phyloP scores from a whole-genome alignment of 2,797 vertebrate species.

The Meda fulgida region DNA sequence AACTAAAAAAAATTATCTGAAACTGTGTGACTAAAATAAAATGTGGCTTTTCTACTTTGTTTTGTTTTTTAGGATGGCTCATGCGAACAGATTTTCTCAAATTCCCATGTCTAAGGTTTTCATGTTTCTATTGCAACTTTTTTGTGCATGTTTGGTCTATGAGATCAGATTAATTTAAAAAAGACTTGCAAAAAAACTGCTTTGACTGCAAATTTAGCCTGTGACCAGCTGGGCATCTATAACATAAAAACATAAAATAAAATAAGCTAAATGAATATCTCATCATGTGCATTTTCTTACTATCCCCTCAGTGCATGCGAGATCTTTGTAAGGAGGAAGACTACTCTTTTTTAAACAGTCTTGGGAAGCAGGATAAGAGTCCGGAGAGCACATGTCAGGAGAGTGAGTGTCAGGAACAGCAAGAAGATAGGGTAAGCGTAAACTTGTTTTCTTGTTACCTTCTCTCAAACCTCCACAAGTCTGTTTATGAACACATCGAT shows the following conservation, averaged over 20 bases:
- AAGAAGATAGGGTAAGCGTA: conserved; percentile 75
- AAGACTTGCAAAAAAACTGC: neutral
- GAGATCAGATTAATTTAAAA: neutral
- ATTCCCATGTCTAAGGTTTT: conserved; percentile 81
- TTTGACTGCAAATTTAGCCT: neutral
- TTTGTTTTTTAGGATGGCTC: conserved; percentile 69
- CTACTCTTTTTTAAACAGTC: conserved; percentile 70
- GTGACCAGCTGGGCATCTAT: neutral
- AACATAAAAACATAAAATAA: neutral
- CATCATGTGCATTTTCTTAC: neutral
- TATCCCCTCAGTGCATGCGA: conserved; percentile 73
- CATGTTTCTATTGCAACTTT: neutral
- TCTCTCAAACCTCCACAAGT: neutral
- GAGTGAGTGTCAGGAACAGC: conserved; percentile 54
- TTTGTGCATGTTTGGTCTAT: neutral
- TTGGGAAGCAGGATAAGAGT: conserved; percentile 4
- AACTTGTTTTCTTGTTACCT: conserved; percentile 27
- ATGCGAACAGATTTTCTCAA: conserved; percentile 69
- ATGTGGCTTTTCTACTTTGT: neutral
- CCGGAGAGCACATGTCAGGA: conserved; percentile 33
- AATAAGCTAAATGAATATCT: neutral
- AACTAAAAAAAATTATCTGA: neutral
- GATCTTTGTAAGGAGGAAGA: conserved; percentile 79
- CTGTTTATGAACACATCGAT: neutral
- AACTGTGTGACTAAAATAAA: neutral